These are phyloP conservation scores for Oreonectes daqikongensis DNA, from an alignment of 2,797 vertebrate species.

Conservation along the genomic window DNA sequence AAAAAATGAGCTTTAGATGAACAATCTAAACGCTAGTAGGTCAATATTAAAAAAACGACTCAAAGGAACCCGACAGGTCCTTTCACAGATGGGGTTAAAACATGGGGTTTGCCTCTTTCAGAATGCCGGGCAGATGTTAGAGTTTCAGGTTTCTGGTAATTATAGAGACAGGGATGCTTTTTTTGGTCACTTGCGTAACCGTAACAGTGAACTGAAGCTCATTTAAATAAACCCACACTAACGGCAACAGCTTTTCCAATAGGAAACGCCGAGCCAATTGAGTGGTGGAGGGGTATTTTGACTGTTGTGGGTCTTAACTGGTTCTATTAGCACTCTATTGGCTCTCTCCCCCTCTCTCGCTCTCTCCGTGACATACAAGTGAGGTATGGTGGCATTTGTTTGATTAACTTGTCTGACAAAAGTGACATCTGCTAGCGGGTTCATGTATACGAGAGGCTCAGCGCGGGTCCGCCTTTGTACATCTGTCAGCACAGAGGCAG, in stretches of 20 bases:
- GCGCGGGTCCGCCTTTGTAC: constrained; percentile 99
- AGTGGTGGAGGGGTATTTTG: constrained; percentile 46
- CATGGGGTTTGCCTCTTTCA: constrained; percentile 70
- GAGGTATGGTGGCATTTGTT: constrained; percentile 99
- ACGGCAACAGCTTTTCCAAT: constrained; percentile 15
- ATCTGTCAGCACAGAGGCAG: constrained; percentile 98
- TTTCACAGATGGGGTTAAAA: constrained; percentile 69
- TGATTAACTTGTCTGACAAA: constrained; percentile 99
- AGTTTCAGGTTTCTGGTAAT: constrained; percentile 77
- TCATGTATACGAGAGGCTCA: constrained; percentile 97
- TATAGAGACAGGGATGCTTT: constrained; percentile 70
- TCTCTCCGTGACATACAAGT: constrained; percentile 79
- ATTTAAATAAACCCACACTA: constrained; percentile 40
- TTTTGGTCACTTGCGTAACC: constrained; percentile 48
- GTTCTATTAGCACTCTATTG: constrained; percentile 59
- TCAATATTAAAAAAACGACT: constrained; percentile 56
- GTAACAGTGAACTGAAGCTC: constrained; percentile 10
- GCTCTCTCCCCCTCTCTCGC: constrained; percentile 52
- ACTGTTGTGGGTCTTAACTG: constrained; percentile 55
- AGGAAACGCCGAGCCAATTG: constrained; percentile 14
- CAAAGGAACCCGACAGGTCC: constrained; percentile 57
- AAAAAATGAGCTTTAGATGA: constrained; percentile 61
- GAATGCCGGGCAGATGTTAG: constrained; percentile 74
- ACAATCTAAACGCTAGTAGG: constrained; percentile 49
- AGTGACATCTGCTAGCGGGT: constrained; percentile 99